Evolutionary conservation across 2,113 vertebrate species (phyloP), one percentile per base, ranked within the genome.

Genomic region (Psittacus erithacus): DNA sequence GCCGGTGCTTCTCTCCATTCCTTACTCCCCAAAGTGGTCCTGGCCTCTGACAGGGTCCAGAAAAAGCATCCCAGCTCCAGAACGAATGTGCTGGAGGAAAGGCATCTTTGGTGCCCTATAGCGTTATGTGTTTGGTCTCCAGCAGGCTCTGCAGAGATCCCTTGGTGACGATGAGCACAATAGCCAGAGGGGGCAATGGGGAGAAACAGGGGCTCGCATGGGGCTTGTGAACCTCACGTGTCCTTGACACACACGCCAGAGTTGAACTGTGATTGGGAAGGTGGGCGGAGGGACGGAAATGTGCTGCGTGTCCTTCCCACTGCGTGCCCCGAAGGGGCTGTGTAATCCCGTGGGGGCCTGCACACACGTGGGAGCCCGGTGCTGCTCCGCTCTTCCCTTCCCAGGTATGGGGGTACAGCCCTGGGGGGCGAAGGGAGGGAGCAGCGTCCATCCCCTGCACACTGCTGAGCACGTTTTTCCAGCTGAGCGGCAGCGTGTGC

Each of bases 401-500:
- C 3, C 60, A 5, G 80, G 35, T 55, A 6, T 0, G 25, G 92
- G 74, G 75, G 59, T n/a, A 10, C 77, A 50, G 60, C 39, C 52
- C 50, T 1, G 0, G 52, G 68, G 62, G 49, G 46, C 1, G 4
- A 49, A 11, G 60, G 68, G 80, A 57, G 70, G 92, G 52, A 46
- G 80, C 60, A 0, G 70, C 17, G 53, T 38, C 57, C 1, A 6
- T 86, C 52, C 73, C 0, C 9, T 64, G 65, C 71, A 4, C 89
- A 7, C 2, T 6, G 76, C 87, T 38, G 83, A 93, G 93, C 90
- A 50, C 53, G n/a, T 83, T 95, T 94, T 88, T 92, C 85, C 95
- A 78, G 94, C 87, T 5, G 94, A 85, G 87, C 67, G 1, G 83
- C 31, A 1, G 87, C 13, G 12, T 87, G 89, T 91, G 91, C 93